Conservation (phyloP, 64 coral and sea anemone species). For the Porites lutea region DNA sequence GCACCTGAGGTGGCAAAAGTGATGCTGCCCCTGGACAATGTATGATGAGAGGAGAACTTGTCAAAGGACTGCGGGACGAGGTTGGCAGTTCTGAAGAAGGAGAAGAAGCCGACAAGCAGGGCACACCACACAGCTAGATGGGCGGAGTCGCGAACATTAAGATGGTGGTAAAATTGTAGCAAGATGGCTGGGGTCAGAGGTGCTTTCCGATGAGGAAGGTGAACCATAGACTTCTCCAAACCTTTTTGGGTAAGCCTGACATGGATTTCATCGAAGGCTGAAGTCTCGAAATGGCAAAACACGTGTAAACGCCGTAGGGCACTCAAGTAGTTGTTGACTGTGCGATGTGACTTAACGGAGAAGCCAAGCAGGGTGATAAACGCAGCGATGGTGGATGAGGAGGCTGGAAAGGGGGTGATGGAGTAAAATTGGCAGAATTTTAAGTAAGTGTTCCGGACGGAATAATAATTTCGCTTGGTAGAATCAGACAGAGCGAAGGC, state of each 20-base stretch:
- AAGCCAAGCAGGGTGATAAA: conserved; percentile 37
- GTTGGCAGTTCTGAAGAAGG: no score
- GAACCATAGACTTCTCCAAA: conserved; percentile 24
- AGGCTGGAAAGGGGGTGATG: not conserved
- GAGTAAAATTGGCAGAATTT: conserved; percentile 18
- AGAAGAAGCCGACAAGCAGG: no score
- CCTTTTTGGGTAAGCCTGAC: conserved; percentile 40
- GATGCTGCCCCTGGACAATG: no score
- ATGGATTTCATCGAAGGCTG: conserved; percentile 51
- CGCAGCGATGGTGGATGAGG: not conserved
- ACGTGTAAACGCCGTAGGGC: conserved; percentile 28
- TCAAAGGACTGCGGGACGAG: no score
- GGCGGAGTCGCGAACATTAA: no score
- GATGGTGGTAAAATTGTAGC: no score
- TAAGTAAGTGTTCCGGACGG: not conserved
- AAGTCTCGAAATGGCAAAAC: not conserved
- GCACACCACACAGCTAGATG: no score
- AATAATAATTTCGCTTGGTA: not conserved
- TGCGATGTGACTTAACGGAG: conserved; percentile 53
- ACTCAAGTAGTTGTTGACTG: conserved; percentile 38
- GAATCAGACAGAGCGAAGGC: not conserved
- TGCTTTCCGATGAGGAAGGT: no score
- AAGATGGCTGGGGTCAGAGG: no score
- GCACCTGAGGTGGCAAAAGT: no score
- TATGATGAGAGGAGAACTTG: no score